Evolutionary conservation across 2,888 invertebrate genomes (phyloP).

Genomic region (Muscina levida): DNA sequence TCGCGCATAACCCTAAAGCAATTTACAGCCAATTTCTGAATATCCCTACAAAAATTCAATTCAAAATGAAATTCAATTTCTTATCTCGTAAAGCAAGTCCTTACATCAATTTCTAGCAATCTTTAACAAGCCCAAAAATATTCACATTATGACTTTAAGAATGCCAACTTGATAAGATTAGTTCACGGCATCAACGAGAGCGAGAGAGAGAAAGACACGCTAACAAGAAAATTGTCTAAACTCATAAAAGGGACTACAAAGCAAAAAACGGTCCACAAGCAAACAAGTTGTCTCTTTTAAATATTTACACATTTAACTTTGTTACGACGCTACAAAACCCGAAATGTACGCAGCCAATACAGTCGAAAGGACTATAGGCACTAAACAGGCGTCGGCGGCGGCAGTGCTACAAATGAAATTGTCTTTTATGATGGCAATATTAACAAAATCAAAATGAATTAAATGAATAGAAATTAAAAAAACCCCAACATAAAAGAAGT

Average conservation of each 20-base stretch:
- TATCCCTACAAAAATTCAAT: slow-evolving; percentile 29
- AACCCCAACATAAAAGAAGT: slow-evolving; percentile 27
- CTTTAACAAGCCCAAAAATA: slow-evolving; percentile 18
- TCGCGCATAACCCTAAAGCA: not conserved
- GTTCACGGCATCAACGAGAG: not conserved
- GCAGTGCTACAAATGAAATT: not conserved
- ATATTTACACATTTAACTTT: slow-evolving; percentile 51
- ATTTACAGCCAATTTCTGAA: slow-evolving; percentile 43
- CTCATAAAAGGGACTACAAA: slow-evolving; percentile 32
- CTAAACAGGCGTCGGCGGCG: not conserved
- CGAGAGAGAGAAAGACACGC: not conserved
- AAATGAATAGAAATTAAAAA: not conserved
- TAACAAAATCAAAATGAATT: slow-evolving; percentile 32
- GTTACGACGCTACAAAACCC: slow-evolving; percentile 16
- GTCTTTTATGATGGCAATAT: slow-evolving; percentile 27
- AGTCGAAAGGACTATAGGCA: not conserved
- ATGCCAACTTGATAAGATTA: slow-evolving; percentile 48
- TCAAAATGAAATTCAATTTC: slow-evolving; percentile 45
- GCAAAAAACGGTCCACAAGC: not conserved
- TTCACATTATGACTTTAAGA: slow-evolving; percentile 28
- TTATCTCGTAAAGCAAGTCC: not conserved
- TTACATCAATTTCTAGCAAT: not conserved
- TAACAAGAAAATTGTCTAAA: slow-evolving; percentile 7
- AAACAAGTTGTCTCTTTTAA: slow-evolving; percentile 33
- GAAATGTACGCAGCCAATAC: not conserved